Evolutionary conservation across 2,797 vertebrate species (phyloP).

Genomic region (Rhynchonycteris naso): DNA sequence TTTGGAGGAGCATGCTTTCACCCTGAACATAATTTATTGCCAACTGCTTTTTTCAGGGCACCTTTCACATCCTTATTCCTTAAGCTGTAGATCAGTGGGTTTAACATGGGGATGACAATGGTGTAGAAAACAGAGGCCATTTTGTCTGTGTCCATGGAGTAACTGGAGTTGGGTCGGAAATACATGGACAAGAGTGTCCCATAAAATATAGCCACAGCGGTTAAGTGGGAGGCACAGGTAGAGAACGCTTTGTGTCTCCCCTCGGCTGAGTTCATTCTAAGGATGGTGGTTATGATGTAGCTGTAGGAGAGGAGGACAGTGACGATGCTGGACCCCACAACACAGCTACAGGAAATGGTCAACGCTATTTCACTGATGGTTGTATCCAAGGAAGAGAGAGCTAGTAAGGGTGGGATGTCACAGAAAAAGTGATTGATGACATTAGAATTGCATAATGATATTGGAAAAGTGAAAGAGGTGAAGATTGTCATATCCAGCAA

Average conservation of each 20-base stretch:
- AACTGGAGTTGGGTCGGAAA: constrained; percentile 34
- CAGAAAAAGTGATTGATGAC: constrained; percentile 70
- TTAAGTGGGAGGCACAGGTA: constrained; percentile 58
- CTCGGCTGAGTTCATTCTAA: constrained; percentile 15
- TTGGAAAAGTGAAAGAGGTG: constrained; percentile 47
- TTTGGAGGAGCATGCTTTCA: neutral
- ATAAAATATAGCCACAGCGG: constrained; percentile 21
- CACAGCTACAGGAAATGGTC: neutral
- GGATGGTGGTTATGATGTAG: constrained; percentile 53
- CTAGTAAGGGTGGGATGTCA: constrained; percentile 59
- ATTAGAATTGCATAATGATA: neutral
- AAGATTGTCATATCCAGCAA: constrained; percentile 56
- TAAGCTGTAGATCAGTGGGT: constrained; percentile 76
- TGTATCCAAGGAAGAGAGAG: constrained; percentile 48
- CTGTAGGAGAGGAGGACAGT: constrained; percentile 63
- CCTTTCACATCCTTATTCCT: constrained; percentile 70
- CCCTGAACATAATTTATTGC: neutral
- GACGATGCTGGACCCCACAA: neutral
- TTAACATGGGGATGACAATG: constrained; percentile 73
- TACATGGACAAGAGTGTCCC: constrained; percentile 75
- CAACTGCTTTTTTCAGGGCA: constrained; percentile 43
- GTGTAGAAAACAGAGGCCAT: constrained; percentile 75
- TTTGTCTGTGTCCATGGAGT: constrained; percentile 67
- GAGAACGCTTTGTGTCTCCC: constrained; percentile 71
- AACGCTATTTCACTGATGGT: constrained; percentile 42